Conservation (phyloP, 2,113 vertebrate genomes). For the Centrocercus urophasianus region DNA sequence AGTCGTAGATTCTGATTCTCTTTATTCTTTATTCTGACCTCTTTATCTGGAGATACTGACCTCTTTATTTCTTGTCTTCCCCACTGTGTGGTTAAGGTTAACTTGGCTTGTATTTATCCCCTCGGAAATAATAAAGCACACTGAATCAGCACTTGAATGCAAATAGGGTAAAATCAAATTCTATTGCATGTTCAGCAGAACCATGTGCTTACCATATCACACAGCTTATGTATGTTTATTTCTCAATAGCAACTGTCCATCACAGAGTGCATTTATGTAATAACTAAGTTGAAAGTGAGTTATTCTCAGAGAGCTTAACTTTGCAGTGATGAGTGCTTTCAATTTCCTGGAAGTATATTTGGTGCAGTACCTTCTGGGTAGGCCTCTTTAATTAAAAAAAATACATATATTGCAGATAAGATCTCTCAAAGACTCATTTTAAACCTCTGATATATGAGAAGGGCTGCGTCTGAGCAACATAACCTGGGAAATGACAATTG, state of each 20-base stretch:
- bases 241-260: not conserved
- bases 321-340: not conserved
- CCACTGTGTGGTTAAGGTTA: not conserved
- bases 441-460: rapidly evolving
- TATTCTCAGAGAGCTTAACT: not conserved
- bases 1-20: rapidly evolving
- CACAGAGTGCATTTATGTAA: not conserved
- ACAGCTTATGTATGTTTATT: not conserved
- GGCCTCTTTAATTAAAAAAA: not conserved
- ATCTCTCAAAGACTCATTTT: not conserved
- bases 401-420: not conserved
- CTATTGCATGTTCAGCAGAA: not conserved
- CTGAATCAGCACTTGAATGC: not conserved
- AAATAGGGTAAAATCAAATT: not conserved
- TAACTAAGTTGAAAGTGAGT: not conserved
- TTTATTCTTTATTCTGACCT: no score
- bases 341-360: not conserved
- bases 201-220: not conserved
- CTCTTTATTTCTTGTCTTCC: not conserved
- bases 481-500: not conserved
- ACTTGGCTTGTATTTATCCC: not conserved
- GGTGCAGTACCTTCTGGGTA: not conserved
- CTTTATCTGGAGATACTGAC: not conserved
- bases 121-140: not conserved
- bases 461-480: not conserved